These are phyloP conservation scores for Pelusios castaneus DNA, from an alignment of 2,113 vertebrate genomes.

Conservation along the genomic window DNA sequence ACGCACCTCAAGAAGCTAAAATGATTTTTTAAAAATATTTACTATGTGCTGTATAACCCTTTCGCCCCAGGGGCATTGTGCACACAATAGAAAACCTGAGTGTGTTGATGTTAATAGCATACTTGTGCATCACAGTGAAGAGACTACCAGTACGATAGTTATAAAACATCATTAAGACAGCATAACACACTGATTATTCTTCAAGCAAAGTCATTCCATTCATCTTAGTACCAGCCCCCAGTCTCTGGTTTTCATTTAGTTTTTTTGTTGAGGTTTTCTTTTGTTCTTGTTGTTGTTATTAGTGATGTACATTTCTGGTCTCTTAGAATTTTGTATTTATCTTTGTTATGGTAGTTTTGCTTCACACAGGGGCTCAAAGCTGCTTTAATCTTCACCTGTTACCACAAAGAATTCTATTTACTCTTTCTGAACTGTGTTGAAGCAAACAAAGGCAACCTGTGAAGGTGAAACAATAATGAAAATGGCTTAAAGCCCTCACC, in stretches of 20 bases:
- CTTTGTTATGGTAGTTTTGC: constrained; percentile 44
- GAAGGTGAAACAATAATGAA: constrained; percentile 55
- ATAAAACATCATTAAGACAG: not conserved
- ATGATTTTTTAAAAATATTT: not conserved
- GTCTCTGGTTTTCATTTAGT: not conserved
- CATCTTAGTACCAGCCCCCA: not conserved
- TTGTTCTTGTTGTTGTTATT: not conserved
- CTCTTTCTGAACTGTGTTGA: constrained; percentile 31
- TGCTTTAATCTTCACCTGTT: constrained; percentile 64
- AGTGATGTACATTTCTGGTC: not conserved
- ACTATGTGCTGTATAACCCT: not conserved
- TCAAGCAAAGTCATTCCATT: not conserved
- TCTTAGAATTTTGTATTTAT: constrained; percentile 2
- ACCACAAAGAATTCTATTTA: constrained; percentile 70
- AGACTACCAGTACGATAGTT: not conserved
- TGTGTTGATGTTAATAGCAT: fast-evolving
- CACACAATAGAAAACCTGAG: not conserved
- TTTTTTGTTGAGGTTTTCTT: not conserved
- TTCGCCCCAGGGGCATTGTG: not conserved
- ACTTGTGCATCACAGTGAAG: not conserved
- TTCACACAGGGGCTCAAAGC: constrained; percentile 53
- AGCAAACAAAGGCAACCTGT: constrained; percentile 67
- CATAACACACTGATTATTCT: not conserved
- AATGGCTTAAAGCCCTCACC: constrained; percentile 63
- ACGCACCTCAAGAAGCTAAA: not conserved